phyloP scores from a whole-genome alignment of 53 echinoderm and acorn worm genomes.

The Zoroaster sp. region DNA sequence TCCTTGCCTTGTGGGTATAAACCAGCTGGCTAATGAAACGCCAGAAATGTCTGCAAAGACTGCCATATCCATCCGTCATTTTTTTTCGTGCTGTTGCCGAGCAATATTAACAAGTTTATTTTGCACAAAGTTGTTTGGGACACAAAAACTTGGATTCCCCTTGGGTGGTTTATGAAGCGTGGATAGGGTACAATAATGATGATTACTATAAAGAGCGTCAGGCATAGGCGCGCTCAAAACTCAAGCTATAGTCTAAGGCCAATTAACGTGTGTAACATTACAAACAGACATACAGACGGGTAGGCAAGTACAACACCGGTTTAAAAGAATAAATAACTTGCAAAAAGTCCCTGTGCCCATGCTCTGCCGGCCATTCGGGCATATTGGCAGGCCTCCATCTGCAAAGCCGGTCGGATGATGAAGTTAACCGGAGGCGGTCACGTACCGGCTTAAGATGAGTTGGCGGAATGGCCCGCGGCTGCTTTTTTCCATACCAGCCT shows the following conservation, averaged over 20 bases:
- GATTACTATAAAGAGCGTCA: neutral
- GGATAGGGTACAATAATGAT: neutral
- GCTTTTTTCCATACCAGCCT: constrained; percentile 60
- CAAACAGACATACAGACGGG: neutral
- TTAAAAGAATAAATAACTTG: constrained; percentile 6
- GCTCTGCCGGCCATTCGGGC: constrained; percentile 33
- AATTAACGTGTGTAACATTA: neutral
- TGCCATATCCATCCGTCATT: constrained; percentile 30
- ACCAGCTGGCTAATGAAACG: constrained; percentile 42
- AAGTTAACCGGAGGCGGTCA: constrained; percentile 58
- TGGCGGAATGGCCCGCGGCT: constrained; percentile 49
- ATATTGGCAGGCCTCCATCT: constrained; percentile 40
- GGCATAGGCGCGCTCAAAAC: neutral
- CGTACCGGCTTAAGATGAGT: constrained; percentile 70
- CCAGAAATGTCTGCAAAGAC: constrained; percentile 30
- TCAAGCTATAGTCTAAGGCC: neutral
- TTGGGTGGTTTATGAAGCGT: neutral
- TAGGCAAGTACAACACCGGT: neutral
- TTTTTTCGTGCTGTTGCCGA: neutral
- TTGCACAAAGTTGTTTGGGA: constrained; percentile 15
- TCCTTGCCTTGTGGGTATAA: constrained; percentile 1
- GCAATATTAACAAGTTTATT: constrained; percentile 57
- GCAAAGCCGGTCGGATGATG: constrained; percentile 59
- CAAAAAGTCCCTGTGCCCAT: constrained; percentile 21
- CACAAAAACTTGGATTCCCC: constrained; percentile 1